Conservation (phyloP, 2,888 invertebrate species). For the Odiellus spinosus region DNA sequence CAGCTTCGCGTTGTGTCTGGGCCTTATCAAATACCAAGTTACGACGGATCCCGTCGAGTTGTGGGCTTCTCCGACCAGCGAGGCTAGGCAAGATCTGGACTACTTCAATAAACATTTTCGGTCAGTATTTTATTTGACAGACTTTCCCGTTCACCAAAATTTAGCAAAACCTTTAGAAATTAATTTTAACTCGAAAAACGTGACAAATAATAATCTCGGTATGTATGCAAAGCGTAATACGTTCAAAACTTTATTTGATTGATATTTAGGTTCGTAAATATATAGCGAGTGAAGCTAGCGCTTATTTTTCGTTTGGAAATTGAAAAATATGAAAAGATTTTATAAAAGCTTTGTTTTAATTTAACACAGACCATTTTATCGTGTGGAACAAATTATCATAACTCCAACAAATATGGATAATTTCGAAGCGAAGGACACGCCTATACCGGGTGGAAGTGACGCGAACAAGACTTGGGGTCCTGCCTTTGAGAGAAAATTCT, state of each 20-base stretch:
- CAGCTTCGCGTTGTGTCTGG: conserved; percentile 51
- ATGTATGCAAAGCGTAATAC: too few species aligned
- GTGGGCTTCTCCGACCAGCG: conserved; percentile 82
- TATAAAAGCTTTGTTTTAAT: too few species aligned
- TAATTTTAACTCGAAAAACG: too few species aligned
- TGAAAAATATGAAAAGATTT: too few species aligned
- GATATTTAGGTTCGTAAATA: too few species aligned
- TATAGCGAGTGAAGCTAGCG: too few species aligned
- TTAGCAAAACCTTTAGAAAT: too few species aligned
- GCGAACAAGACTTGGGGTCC: conserved; percentile 38
- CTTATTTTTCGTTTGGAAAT: too few species aligned
- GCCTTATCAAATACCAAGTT: conserved; percentile 55
- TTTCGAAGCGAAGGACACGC: conserved; percentile 16
- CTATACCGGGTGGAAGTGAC: conserved; percentile 22
- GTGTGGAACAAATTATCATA: conserved; percentile 84
- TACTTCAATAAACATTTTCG: conserved; percentile 79
- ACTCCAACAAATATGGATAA: conserved; percentile 32
- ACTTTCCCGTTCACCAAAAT: too few species aligned
- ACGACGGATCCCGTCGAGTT: conserved; percentile 91
- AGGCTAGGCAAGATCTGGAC: conserved; percentile 69
- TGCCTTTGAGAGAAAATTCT: conserved; percentile 62
- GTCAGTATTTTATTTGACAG: conserved; percentile 24
- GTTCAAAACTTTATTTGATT: too few species aligned
- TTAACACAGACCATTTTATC: conserved; percentile 64
- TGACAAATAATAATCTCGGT: too few species aligned